A percentile compares a stretch with the other conserved stretches of the same genome.
These are phyloP conservation scores for Stenodera caucasica DNA, from an alignment of 2,888 invertebrate genomes.

Conservation along the genomic window DNA sequence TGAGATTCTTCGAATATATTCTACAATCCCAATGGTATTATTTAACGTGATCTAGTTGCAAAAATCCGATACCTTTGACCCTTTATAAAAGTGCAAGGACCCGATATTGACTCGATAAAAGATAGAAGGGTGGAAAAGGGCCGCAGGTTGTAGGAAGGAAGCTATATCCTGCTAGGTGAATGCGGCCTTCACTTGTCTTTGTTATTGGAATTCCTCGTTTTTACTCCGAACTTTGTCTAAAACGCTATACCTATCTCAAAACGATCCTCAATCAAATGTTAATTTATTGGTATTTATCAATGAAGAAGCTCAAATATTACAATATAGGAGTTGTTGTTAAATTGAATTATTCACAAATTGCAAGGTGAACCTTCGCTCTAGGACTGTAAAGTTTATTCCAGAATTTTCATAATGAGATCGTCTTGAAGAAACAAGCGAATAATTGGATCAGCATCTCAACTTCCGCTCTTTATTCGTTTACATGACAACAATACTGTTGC, in stretches of 20 bases:
- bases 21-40: background rate
- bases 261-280: background rate
- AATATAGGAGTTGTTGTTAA: too few species aligned
- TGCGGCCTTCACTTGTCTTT: constrained; percentile 29
- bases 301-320: too few species aligned
- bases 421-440: constrained; percentile 1
- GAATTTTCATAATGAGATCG: constrained; percentile 2
- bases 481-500: background rate
- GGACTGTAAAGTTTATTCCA: constrained; percentile 1
- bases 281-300: too few species aligned
- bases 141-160: constrained; percentile 21
- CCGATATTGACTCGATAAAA: constrained; percentile 6
- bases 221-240: too few species aligned
- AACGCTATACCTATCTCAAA: background rate
- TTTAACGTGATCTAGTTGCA: background rate
- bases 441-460: constrained; percentile 8
- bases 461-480: background rate
- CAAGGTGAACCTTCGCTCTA: constrained; percentile 1
- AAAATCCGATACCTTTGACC: background rate
- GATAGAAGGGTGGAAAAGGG: background rate
- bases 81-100: background rate
- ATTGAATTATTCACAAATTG: constrained; percentile 9
- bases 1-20: background rate
- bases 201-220: constrained; percentile 40
- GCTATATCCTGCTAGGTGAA: constrained; percentile 21